Percentiles rank a stretch among this genome's conserved stretches.
Conservation (phyloP, 1,140 invertebrate genomes). For the Eurosta solidaginis region DNA sequence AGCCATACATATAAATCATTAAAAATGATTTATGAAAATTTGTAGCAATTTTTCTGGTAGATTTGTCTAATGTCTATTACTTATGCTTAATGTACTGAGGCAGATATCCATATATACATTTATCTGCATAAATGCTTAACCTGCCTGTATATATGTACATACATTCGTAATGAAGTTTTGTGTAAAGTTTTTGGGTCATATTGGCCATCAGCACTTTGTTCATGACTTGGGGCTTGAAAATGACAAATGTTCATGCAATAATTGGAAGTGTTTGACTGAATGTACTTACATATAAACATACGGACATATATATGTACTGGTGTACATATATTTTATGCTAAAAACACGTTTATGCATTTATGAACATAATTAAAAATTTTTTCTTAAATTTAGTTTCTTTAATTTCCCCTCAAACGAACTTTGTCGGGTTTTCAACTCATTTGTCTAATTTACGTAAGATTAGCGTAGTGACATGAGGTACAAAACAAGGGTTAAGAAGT, state of each 20-base stretch:
- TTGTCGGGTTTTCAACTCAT: background rate
- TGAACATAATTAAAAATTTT: background rate
- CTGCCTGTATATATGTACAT: background rate
- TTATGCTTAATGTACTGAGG: background rate
- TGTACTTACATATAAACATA: background rate
- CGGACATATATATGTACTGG: background rate
- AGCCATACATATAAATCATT: background rate
- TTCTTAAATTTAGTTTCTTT: background rate
- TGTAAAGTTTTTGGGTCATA: background rate
- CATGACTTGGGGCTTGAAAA: background rate
- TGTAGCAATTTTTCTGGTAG: slow-evolving; percentile 5
- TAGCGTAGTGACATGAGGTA: background rate
- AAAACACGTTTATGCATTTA: too few species aligned
- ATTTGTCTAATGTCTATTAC: background rate
- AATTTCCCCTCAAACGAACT: background rate
- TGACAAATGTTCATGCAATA: background rate
- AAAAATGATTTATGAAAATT: slow-evolving; percentile 27
- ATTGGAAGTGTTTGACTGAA: background rate
- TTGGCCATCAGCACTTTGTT: background rate
- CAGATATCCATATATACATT: background rate
- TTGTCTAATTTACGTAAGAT: background rate
- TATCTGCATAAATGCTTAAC: background rate
- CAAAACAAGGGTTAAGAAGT: too few species aligned
- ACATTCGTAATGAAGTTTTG: background rate
- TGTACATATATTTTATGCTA: too few species aligned